Base-by-base conservation (phyloP, 2,113 vertebrate species). In the Hypomesus transpacificus region DNA sequence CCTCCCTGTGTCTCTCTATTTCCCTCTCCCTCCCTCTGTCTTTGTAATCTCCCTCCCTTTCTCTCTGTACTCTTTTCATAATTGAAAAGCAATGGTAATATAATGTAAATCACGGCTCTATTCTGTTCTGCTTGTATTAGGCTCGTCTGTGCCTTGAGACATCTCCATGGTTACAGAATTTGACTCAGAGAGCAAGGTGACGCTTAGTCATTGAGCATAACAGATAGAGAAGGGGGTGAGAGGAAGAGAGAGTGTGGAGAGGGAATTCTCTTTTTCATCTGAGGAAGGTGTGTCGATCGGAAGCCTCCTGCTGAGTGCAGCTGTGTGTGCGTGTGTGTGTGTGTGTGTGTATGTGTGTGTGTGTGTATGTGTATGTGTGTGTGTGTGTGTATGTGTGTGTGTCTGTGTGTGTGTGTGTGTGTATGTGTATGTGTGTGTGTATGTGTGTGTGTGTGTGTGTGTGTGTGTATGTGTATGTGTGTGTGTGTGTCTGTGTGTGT, bases 151-250 rank as follows among this genome's bases (percentile, higher is more conserved):
- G 69, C 82, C 68, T 52, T 57, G 70, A 82, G 73, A 75, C 58
- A 67, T 85, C 77, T 51, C 86, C 85, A 82, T 87, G 85, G 88
- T 87, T 82, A 88, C 86, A 24, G 66, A 71, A 75, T 84, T 82
- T 85, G 86, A 86, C 72, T 87, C 78, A 79, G 77, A 76, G 73
- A 73, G 80, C 56, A 82, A 79, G 82, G 79, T 85, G 82, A 85
- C 20, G 68, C 5, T 60, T 73, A 80, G 80, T 84, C 82, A 85
- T 78, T 78, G 82, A 85, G 74, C 68, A 83, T 65, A 84, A 83
- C 80, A 81, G 58, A 80, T 65, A 73, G 71, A 74, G 14, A 46
- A 26, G 39, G 20, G 17, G 69, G 61, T 20, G 28, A 17, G 66
- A 54, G 66, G 57, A 54, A 24, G 17, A 24, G 13, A 24, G 24